Evolutionary conservation across 2,113 vertebrate species (phyloP), one percentile per base, ranked within the genome.

Genomic region (Scalopus aquaticus): DNA sequence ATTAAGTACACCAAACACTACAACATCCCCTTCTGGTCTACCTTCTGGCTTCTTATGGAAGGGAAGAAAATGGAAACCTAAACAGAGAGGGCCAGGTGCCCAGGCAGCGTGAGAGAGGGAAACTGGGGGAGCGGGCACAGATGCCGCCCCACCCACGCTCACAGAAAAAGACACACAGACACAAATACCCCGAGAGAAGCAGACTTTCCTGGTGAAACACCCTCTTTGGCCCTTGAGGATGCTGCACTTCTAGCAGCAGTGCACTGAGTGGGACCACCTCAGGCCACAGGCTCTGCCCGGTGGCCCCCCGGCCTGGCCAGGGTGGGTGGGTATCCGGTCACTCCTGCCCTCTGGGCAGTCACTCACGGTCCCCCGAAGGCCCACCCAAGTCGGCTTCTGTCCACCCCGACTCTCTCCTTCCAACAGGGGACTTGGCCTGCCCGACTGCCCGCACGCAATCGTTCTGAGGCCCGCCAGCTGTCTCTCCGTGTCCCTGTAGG

Each of bases 31-130:
- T 92, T 96, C 90, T 95, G 90, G 83, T 91, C 83, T 84, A 97
- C 96, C 96, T 96, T 95, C 96, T 95, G 90, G 90, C 76, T 97
- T 97, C 96, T 92, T 96, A 93, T 97, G 93, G 96, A 79, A 91
- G 72, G 64, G 30, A 89, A 83, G 87, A 95, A 95, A 82, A 95
- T 85, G 74, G 83, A 86, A 94, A 94, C 81, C 39, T 87, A 91
- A 96, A 94, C 91, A 96, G 86, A 95, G 89, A 95, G 51, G 92
- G 95, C 76, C 95, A 96, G 97, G 97, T 97, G 83, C 95, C 93
- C 87, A 89, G 65, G 62, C 79, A 83, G 84, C 93, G 88, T 67
- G 73, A 94, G 79, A 93, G 74, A 95, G 70, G 74, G 92, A 97
- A 93, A 51, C 49, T 39, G 8, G 81, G 74, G 88, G 62, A 90